These are phyloP conservation scores for Trichomalopsis sarcophagae DNA, from an alignment of 1,140 invertebrate species.

Conservation along the genomic window DNA sequence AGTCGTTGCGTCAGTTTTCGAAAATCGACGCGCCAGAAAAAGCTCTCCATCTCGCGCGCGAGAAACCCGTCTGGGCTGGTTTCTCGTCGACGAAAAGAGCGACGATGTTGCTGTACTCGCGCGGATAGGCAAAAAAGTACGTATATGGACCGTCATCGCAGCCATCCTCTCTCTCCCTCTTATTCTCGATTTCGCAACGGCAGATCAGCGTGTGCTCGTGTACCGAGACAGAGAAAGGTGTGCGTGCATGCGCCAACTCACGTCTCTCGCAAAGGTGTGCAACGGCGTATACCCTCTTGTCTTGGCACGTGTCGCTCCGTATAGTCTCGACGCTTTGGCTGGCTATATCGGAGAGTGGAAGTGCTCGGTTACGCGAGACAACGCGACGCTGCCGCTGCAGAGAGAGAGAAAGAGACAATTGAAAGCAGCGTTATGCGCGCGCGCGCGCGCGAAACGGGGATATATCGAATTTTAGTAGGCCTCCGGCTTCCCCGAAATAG, in stretches of 20 bases:
- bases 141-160: neutral
- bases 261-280: neutral
- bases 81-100: too few relatives aligned
- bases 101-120: too few relatives aligned
- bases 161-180: neutral
- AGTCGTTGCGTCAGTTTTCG: too few relatives aligned
- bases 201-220: neutral
- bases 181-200: neutral
- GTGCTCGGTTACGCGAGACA: conserved; percentile 42
- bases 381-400: conserved; percentile 5
- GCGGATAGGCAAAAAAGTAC: neutral
- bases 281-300: neutral
- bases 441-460: conserved; percentile 28
- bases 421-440: neutral
- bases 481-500: conserved; percentile 43
- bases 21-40: too few relatives aligned
- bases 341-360: neutral
- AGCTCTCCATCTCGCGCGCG: too few relatives aligned
- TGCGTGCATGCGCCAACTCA: neutral
- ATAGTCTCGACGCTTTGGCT: neutral
- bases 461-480: conserved; percentile 44
- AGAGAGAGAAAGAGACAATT: conserved; percentile 17
- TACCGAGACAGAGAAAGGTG: neutral
- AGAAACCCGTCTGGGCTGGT: too few relatives aligned
- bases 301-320: neutral